Conservation (phyloP, 2,113 vertebrate genomes). For the Rattus rattus region DNA sequence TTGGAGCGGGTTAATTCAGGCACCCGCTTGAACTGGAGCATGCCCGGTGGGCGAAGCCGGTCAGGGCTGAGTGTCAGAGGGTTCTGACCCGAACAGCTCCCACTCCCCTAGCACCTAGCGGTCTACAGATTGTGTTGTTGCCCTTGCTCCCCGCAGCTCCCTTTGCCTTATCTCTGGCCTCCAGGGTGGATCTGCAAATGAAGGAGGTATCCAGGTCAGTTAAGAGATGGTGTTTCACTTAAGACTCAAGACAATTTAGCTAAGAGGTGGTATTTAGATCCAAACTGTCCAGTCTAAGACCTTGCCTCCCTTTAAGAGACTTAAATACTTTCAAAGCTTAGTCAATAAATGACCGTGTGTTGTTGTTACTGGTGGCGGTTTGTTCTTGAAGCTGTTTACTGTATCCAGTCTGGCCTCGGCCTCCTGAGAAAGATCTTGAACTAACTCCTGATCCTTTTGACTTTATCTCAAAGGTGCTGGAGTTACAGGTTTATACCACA, state of each 20-base stretch:
- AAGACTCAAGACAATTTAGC: neutral
- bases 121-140: neutral
- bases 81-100: neutral
- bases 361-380: neutral
- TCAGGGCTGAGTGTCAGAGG: neutral
- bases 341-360: slow-evolving; percentile 63
- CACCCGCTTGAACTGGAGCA: neutral
- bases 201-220: neutral
- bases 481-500: neutral
- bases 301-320: neutral
- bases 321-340: neutral
- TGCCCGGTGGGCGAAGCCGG: neutral
- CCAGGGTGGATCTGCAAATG: neutral
- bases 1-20: neutral
- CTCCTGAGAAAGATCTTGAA: neutral
- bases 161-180: neutral
- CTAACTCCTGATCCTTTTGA: neutral
- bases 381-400: neutral
- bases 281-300: neutral
- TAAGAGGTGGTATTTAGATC: neutral
- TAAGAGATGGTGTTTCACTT: neutral
- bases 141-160: too few species aligned
- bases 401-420: neutral
- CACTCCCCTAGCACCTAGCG: neutral
- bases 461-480: neutral